These are phyloP conservation scores for Pagetopsis macropterus DNA, from an alignment of 2,797 vertebrate genomes.

Conservation along the genomic window DNA sequence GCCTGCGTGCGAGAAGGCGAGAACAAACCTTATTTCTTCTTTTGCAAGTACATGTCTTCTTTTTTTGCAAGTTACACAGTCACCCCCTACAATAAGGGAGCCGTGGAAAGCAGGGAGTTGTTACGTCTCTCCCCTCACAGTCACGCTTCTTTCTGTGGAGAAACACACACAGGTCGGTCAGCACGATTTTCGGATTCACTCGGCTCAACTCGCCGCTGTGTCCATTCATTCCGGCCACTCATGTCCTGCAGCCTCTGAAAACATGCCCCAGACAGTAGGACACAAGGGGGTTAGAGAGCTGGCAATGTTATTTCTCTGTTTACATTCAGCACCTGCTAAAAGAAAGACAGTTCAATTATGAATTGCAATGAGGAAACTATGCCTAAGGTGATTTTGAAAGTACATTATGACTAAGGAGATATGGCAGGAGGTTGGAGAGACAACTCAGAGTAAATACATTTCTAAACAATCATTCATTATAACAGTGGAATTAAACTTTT, in stretches of 20 bases:
- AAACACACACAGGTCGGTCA: slow-evolving; percentile 72
- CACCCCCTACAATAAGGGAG: slow-evolving; percentile 34
- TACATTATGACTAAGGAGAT: slow-evolving; percentile 6
- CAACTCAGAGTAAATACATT: slow-evolving; percentile 2
- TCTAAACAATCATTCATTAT: slow-evolving; percentile 19
- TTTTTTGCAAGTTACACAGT: slow-evolving; percentile 46
- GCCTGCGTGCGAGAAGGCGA: slow-evolving; percentile 27
- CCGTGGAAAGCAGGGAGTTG: slow-evolving; percentile 50
- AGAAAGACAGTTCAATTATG: not conserved
- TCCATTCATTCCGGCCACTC: slow-evolving; percentile 53
- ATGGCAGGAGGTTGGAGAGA: slow-evolving; percentile 14
- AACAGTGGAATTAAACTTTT: slow-evolving; percentile 12
- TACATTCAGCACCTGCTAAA: slow-evolving; percentile 17
- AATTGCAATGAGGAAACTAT: not conserved
- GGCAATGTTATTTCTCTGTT: not conserved
- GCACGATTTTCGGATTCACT: slow-evolving; percentile 74
- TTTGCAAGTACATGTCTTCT: not conserved
- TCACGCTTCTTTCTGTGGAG: slow-evolving; percentile 74
- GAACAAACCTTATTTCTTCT: slow-evolving; percentile 11
- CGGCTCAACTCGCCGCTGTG: slow-evolving; percentile 68
- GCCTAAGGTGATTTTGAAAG: not conserved
- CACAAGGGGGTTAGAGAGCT: not conserved
- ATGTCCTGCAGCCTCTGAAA: slow-evolving; percentile 15
- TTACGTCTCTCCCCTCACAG: slow-evolving; percentile 56
- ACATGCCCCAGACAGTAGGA: not conserved